Evolutionary conservation across 2,113 vertebrate species (phyloP).

Genomic region (Syngnathoides biaculeatus): DNA sequence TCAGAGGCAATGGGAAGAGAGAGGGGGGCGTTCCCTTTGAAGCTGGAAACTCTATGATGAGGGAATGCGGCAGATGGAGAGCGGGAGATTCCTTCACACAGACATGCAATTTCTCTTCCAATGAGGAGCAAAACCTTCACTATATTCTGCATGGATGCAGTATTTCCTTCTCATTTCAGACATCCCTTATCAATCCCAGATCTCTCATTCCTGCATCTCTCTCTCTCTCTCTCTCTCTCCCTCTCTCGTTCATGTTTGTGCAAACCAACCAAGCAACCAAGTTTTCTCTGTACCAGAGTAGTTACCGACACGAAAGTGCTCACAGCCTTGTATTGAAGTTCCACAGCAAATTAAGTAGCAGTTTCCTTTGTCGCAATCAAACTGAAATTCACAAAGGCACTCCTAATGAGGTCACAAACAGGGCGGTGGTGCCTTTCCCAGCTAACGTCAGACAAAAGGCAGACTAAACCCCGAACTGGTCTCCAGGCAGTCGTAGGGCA

Average conservation of each 20-base stretch:
- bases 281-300: background rate
- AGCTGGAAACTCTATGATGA: constrained; percentile 35
- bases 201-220: background rate
- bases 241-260: background rate
- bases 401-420: background rate
- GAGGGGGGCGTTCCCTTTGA: constrained; percentile 55
- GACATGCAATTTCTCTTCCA: constrained; percentile 4
- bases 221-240: too few species aligned
- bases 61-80: constrained; percentile 41
- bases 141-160: background rate
- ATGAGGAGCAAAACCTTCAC: background rate
- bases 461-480: too few species aligned
- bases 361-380: background rate
- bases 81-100: constrained; percentile 13
- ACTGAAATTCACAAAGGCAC: background rate
- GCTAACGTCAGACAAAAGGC: too few species aligned
- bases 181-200: background rate
- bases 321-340: background rate
- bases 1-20: constrained; percentile 26
- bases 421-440: too few species aligned
- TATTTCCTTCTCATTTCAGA: background rate
- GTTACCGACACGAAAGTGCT: background rate
- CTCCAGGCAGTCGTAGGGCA: too few species aligned
- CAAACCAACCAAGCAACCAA: background rate
- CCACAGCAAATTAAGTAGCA: background rate